Conservation (phyloP, 1,140 invertebrate species). For the Drosophila trapezifrons region DNA sequence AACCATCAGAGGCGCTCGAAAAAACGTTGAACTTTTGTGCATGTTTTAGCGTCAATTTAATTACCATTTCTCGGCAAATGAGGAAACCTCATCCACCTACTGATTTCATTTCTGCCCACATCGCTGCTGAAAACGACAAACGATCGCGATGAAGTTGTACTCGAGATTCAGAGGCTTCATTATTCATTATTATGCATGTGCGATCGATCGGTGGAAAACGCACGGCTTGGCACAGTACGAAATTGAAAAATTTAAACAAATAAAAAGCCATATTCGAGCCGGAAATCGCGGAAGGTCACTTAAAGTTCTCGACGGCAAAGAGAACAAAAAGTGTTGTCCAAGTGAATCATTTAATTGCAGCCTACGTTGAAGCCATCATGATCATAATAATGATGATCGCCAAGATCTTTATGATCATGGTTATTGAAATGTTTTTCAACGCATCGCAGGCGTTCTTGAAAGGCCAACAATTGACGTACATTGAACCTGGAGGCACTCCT, state of each 20-base stretch:
- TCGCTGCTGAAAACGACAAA: constrained; percentile 1
- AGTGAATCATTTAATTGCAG: constrained; percentile 71
- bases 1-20: neutral
- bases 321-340: constrained; percentile 38
- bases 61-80: constrained; percentile 11
- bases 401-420: constrained; percentile 30
- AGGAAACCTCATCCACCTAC: constrained; percentile 30
- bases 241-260: constrained; percentile 4
- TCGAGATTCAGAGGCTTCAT: constrained; percentile 11
- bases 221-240: neutral
- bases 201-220: constrained; percentile 17
- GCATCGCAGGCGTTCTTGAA: constrained; percentile 36
- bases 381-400: neutral
- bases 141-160: constrained; percentile 9
- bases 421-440: constrained; percentile 21
- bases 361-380: constrained; percentile 60
- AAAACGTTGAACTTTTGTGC: constrained; percentile 11
- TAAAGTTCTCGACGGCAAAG: constrained; percentile 13
- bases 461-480: constrained; percentile 43
- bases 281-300: constrained; percentile 49
- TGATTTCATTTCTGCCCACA: constrained; percentile 12
- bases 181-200: constrained; percentile 30
- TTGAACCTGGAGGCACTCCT: constrained; percentile 65
- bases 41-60: neutral
- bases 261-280: constrained; percentile 20